These are phyloP conservation scores for Nomada hirtipes DNA, from an alignment of 2,888 invertebrate species.

Conservation along the genomic window DNA sequence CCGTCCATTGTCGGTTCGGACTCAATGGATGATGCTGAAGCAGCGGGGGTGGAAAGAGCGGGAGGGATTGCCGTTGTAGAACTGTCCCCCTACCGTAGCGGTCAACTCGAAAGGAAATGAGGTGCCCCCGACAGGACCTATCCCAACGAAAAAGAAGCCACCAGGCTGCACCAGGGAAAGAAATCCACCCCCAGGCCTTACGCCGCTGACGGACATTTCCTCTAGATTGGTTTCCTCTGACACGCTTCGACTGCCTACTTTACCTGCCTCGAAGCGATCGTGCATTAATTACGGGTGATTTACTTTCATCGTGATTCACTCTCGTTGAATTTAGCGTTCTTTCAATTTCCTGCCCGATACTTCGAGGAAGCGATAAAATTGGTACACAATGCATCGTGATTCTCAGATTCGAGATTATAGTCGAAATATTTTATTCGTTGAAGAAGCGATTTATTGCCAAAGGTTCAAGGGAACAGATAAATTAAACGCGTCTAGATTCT, in stretches of 20 bases:
- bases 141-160: conserved; percentile 72
- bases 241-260: conserved; percentile 35
- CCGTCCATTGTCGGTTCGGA: conserved; percentile 72
- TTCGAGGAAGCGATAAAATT: no score
- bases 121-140: conserved; percentile 74
- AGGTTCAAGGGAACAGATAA: conserved; percentile 36
- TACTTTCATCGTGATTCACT: conserved; percentile 8
- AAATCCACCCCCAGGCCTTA: conserved; percentile 52
- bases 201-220: conserved; percentile 63
- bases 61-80: conserved; percentile 66
- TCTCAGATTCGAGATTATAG: no score
- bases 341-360: no score
- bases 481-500: conserved; percentile 60
- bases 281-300: neutral
- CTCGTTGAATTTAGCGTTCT: no score
- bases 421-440: no score
- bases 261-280: conserved; percentile 29
- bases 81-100: conserved; percentile 53
- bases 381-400: no score
- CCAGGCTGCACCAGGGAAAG: conserved; percentile 61
- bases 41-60: conserved; percentile 47
- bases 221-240: conserved; percentile 39
- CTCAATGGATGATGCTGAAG: conserved; percentile 70
- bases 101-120: conserved; percentile 74
- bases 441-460: neutral